Conservation (phyloP, 2,888 invertebrate genomes). For the Stenchaetothrips biformis region DNA sequence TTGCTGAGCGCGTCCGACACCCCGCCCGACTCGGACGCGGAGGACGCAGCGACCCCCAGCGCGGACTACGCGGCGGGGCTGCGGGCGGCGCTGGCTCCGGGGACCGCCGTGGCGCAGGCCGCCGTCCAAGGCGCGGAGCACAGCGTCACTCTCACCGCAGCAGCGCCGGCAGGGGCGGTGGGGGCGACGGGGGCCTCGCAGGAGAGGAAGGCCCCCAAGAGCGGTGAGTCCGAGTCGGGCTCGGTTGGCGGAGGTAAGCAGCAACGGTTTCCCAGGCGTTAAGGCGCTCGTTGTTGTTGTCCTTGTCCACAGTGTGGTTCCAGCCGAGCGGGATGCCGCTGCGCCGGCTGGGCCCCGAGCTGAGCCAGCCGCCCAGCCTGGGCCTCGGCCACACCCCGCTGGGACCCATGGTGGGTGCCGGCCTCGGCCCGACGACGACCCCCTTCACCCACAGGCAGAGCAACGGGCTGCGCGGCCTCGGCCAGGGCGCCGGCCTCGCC, state of each 20-base stretch:
- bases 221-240: not conserved
- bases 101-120: not conserved
- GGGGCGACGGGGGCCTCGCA: not conserved
- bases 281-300: too few relatives aligned
- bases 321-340: not conserved
- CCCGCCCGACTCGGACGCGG: slow-evolving; percentile 53
- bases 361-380: not conserved
- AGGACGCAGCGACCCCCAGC: not conserved
- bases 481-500: slow-evolving; percentile 2
- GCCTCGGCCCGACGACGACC: not conserved
- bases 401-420: not conserved
- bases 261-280: not conserved
- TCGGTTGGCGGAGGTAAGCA: not conserved
- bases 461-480: not conserved
- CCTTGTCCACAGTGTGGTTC: slow-evolving; percentile 11
- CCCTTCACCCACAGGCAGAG: not conserved
- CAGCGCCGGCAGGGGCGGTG: not conserved
- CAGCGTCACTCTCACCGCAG: not conserved
- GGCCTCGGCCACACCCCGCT: too few relatives aligned
- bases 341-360: not conserved
- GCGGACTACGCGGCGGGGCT: not conserved
- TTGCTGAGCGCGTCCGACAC: slow-evolving; percentile 61
- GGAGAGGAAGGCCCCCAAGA: not conserved
- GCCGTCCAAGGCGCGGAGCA: not conserved
- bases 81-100: not conserved